phyloP scores from a whole-genome alignment of 1,140 invertebrate species.

The Drosophila kurseongensis region DNA sequence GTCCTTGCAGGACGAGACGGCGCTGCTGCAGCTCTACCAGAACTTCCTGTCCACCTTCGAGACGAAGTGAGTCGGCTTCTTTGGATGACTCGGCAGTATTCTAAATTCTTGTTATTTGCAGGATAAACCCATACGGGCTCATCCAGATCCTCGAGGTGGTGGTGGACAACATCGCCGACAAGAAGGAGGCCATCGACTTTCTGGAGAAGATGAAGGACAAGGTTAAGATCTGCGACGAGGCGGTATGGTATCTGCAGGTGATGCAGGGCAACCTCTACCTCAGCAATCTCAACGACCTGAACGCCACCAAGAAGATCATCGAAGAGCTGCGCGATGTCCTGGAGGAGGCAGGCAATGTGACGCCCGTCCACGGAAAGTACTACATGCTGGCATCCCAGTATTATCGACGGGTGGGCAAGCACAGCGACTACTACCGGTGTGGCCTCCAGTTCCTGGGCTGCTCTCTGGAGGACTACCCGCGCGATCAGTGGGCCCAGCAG shows the following conservation, averaged over 20 bases:
- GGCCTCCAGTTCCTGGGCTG: constrained; percentile 98
- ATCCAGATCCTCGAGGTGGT: constrained; percentile 94
- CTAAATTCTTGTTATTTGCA: constrained; percentile 85
- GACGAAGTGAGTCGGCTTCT: constrained; percentile 92
- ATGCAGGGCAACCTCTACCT: constrained; percentile 94
- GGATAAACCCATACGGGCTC: constrained; percentile 96
- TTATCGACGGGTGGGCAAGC: constrained; percentile 87
- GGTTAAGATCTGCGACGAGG: constrained; percentile 95
- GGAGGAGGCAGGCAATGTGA: constrained; percentile 95
- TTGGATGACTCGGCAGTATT: constrained; percentile 7
- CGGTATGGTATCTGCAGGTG: constrained; percentile 88
- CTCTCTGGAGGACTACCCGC: constrained; percentile 89
- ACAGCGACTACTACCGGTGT: constrained; percentile 93
- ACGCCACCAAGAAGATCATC: constrained; percentile 94
- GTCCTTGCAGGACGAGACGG: constrained; percentile 90
- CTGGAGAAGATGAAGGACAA: constrained; percentile 94
- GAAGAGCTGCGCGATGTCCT: constrained; percentile 95
- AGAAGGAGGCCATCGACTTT: constrained; percentile 93
- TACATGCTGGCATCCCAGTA: constrained; percentile 97
- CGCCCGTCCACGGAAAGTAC: constrained; percentile 96
- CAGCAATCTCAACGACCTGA: constrained; percentile 92
- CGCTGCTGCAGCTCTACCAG: constrained; percentile 94
- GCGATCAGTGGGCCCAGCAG: constrained; percentile 90
- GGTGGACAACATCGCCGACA: constrained; percentile 92
- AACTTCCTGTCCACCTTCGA: constrained; percentile 97